Percentiles rank a stretch among this genome's conserved stretches.
Conservation (phyloP, 2,888 invertebrate species). For the Agonopterix subpropinquella region DNA sequence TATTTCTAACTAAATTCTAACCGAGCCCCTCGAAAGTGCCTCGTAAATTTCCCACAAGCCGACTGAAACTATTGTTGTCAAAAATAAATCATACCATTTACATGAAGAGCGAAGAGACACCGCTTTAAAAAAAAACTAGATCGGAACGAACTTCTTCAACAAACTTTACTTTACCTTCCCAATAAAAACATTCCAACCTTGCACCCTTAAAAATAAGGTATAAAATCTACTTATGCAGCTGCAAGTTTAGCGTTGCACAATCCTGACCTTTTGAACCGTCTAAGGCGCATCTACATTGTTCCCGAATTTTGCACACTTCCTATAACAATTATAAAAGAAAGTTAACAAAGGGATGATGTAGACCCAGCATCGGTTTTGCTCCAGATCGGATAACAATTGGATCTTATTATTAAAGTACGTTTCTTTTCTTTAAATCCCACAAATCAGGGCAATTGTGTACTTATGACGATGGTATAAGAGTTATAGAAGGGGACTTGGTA, state of each 20-base stretch:
- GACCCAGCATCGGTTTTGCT: constrained; percentile 36
- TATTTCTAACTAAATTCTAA: too few species aligned
- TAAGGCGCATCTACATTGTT: constrained; percentile 35
- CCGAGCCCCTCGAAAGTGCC: constrained; percentile 47
- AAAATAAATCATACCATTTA: constrained; percentile 65
- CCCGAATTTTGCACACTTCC: constrained; percentile 60
- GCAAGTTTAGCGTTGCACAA: constrained; percentile 5
- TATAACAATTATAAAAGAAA: constrained; percentile 43
- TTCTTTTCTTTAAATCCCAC: constrained; percentile 17
- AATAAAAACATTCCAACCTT: constrained; percentile 15
- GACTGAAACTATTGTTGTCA: constrained; percentile 54
- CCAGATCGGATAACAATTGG: constrained; percentile 61
- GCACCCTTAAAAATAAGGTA: constrained; percentile 11
- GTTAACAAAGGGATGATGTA: constrained; percentile 12
- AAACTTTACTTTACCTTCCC: constrained; percentile 15
- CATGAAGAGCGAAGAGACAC: constrained; percentile 28
- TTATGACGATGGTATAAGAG: too few species aligned
- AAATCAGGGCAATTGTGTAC: constrained; percentile 15
- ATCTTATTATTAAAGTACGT: constrained; percentile 37
- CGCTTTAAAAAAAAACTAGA: constrained; percentile 45
- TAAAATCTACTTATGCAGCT: not conserved
- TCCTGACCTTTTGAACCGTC: constrained; percentile 25
- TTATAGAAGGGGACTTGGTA: too few species aligned
- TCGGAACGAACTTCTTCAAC: constrained; percentile 38
- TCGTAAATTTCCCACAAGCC: constrained; percentile 71